These are phyloP conservation scores for Otolemur crassicaudatus DNA, from an alignment of 2,797 vertebrate genomes.

Conservation along the genomic window DNA sequence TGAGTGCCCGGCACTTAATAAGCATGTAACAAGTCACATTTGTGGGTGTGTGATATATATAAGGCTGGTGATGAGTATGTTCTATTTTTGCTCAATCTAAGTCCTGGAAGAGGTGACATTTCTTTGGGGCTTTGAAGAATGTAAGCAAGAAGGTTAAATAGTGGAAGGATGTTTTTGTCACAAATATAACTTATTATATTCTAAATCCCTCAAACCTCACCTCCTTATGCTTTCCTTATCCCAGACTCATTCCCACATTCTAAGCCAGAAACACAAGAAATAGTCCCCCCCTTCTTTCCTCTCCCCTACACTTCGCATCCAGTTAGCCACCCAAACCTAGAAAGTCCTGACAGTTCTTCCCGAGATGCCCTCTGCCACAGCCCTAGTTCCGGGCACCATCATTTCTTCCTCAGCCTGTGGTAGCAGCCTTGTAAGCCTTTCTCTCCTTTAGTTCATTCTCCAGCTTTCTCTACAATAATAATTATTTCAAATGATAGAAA, in stretches of 20 bases:
- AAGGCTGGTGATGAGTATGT: neutral
- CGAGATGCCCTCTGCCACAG: neutral
- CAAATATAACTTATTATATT: neutral
- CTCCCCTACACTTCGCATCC: neutral
- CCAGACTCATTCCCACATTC: neutral
- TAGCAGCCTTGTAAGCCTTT: neutral
- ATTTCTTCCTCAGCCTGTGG: neutral
- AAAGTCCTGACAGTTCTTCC: neutral
- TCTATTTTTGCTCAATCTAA: neutral
- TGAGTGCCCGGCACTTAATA: neutral
- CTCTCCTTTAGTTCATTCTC: neutral
- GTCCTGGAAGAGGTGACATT: neutral
- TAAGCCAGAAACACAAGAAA: constrained; percentile 2
- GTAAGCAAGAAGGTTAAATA: neutral
- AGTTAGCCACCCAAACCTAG: neutral
- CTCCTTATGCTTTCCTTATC: neutral
- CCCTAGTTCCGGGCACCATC: neutral
- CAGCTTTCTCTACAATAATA: neutral
- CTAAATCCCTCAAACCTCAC: neutral
- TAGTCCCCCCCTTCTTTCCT: neutral
- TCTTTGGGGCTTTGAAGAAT: neutral
- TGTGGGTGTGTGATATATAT: neutral
- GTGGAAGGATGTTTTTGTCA: neutral
- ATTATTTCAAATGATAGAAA: neutral
- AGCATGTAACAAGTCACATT: neutral